These are phyloP conservation scores for Eustalomyia histrio DNA, from an alignment of 2,888 invertebrate genomes.

Conservation along the genomic window DNA sequence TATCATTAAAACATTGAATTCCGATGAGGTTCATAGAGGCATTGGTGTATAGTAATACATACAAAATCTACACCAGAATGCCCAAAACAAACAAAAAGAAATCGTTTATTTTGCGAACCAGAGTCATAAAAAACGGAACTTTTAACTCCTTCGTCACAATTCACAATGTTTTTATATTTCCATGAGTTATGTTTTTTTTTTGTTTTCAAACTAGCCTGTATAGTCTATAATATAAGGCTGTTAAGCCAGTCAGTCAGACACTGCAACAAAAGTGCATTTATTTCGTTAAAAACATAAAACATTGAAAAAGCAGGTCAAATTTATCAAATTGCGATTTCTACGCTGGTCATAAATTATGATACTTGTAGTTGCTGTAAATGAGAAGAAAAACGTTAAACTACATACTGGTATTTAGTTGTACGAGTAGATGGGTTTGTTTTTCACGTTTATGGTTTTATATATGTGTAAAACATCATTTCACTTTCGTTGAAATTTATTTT, in stretches of 20 bases:
- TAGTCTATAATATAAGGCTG: not conserved
- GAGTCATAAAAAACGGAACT: slow-evolving; percentile 47
- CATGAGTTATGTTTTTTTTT: slow-evolving; percentile 24
- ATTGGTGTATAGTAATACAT: not conserved
- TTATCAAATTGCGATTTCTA: slow-evolving; percentile 63
- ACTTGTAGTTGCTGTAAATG: slow-evolving; percentile 19
- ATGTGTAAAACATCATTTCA: slow-evolving; percentile 45
- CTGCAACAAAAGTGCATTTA: slow-evolving; percentile 3
- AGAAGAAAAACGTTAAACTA: slow-evolving; percentile 21
- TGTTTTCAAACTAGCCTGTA: slow-evolving; percentile 10
- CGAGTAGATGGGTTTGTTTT: slow-evolving; percentile 36
- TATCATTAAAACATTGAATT: no score
- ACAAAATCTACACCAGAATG: not conserved
- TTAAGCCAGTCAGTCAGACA: not conserved
- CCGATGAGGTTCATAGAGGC: no score
- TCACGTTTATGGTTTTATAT: slow-evolving; percentile 38
- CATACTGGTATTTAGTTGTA: not conserved
- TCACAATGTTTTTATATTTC: slow-evolving; percentile 22
- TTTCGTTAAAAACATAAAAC: slow-evolving; percentile 1
- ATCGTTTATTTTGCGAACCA: slow-evolving; percentile 52
- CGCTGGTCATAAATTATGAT: slow-evolving; percentile 62
- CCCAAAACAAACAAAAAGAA: not conserved
- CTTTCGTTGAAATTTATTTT: slow-evolving; percentile 51
- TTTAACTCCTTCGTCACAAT: slow-evolving; percentile 53
- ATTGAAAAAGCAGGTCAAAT: slow-evolving; percentile 62